These are phyloP conservation scores for Psilopsiagon aymara DNA, from an alignment of 2,113 vertebrate species.

Conservation along the genomic window DNA sequence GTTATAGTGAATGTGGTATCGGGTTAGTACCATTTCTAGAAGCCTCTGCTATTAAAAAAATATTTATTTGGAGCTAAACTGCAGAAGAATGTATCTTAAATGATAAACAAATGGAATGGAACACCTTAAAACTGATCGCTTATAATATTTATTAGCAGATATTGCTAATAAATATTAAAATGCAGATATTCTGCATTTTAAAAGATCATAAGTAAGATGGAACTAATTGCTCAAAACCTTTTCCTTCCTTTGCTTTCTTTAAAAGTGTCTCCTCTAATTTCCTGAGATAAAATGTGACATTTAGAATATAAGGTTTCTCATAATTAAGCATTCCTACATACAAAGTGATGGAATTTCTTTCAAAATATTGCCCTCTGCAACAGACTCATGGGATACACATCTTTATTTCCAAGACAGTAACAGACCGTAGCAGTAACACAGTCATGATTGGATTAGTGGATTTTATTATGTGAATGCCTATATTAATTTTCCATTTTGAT, in stretches of 20 bases:
- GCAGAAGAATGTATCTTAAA: neutral
- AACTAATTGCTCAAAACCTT: slow-evolving; percentile 46
- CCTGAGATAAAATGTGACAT: slow-evolving; percentile 29
- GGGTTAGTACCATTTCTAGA: neutral
- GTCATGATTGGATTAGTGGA: slow-evolving; percentile 18
- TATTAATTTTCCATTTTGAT: slow-evolving; percentile 9
- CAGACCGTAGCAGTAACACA: neutral
- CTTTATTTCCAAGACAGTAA: slow-evolving; percentile 1
- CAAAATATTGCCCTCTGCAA: slow-evolving; percentile 1
- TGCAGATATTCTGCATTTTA: slow-evolving; percentile 4
- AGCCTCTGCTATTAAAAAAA: neutral
- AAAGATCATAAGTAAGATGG: neutral
- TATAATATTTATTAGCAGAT: slow-evolving; percentile 42
- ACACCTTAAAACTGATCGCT: slow-evolving; percentile 38
- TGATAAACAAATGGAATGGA: slow-evolving; percentile 26
- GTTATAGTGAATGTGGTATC: neutral
- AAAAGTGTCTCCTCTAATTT: slow-evolving; percentile 53
- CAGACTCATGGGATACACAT: neutral
- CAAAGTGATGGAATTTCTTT: slow-evolving; percentile 13
- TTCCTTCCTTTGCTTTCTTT: slow-evolving; percentile 41
- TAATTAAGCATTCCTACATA: slow-evolving; percentile 57
- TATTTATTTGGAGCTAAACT: neutral
- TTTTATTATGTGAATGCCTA: slow-evolving; percentile 1
- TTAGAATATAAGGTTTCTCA: slow-evolving; percentile 48
- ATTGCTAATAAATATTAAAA: neutral